Conservation (phyloP, 2,797 vertebrate species). For the Loriculus beryllinus region DNA sequence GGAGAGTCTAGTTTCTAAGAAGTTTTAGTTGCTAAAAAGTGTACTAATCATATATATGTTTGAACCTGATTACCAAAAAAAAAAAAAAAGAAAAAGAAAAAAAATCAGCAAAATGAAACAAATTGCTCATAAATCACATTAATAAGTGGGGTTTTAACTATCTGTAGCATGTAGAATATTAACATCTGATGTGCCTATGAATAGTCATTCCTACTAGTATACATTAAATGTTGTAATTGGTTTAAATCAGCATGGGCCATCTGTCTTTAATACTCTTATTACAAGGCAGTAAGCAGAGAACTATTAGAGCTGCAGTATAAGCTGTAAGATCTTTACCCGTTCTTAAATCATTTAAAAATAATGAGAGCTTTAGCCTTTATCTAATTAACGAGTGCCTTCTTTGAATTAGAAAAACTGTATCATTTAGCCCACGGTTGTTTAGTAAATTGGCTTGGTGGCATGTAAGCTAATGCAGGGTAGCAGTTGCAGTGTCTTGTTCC, state of each 20-base stretch:
- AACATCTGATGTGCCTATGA: constrained; percentile 76
- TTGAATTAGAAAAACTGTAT: constrained; percentile 87
- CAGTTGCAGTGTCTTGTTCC: constrained; percentile 79
- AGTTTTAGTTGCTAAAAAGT: constrained; percentile 31
- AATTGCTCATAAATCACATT: constrained; percentile 75
- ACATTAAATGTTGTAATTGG: constrained; percentile 86
- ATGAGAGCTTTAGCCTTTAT: constrained; percentile 94
- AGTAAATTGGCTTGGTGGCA: constrained; percentile 83
- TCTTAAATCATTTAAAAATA: constrained; percentile 97
- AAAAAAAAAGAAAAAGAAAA: neutral
- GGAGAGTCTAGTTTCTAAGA: neutral
- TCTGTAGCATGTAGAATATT: constrained; percentile 74
- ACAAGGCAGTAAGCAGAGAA: constrained; percentile 79
- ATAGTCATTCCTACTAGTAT: constrained; percentile 79
- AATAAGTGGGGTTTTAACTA: constrained; percentile 72
- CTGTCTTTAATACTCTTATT: constrained; percentile 85
- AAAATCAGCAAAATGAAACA: constrained; percentile 69
- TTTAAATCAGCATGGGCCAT: constrained; percentile 87
- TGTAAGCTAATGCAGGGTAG: constrained; percentile 81
- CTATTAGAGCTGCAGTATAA: constrained; percentile 84
- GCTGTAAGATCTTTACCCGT: constrained; percentile 88
- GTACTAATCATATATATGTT: constrained; percentile 6
- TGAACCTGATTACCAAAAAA: constrained; percentile 24
- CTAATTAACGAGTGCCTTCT: constrained; percentile 91
- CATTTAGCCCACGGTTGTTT: constrained; percentile 89